Evolutionary conservation across 2,888 invertebrate species (phyloP), one percentile per base, ranked within the genome.

Genomic region (Napeogenes inachia): DNA sequence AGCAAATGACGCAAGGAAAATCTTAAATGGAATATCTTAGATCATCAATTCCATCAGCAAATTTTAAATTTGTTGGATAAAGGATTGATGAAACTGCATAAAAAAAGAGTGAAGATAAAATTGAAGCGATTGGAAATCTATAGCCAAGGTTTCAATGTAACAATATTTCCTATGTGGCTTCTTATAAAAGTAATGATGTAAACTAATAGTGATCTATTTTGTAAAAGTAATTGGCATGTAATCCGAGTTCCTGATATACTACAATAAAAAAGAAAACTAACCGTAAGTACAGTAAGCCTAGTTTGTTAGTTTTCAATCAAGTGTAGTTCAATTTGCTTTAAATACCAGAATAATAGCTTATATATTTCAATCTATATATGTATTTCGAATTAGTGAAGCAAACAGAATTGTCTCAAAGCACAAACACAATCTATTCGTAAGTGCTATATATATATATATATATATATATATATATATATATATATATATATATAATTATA

Each of bases 391-490:
- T 35, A 21, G 21, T 47, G 54, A 59, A 56, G 42, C 45, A 57
- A 59, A 45, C 56, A 59, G 12, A 59, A 54, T 35, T 59, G 38
- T 56, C 30, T 42, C 53, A 21, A 62, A 62, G 30, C 46, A 60
- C 45, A 63, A 54, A 57, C 53, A 61, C 54, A 21, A 53, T 21
- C 59, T 57, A 55, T 60, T 65, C 59, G 54, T 56, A 70, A 71
- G 62, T 71, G 70, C 68, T 46, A 54, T 62, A 50, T 57, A 33
- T 45, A 21, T 21, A 21, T 21, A 21, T 21, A 21, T 21, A 21
- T 21, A 21, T 21, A 56, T 21, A 21, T 21, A 21, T 46, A 54
- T 62, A 50, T 57, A 32, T 45, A 50, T 57, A 33, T 45, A 21
- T 46, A 54, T 62, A 50, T 57, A 33, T 45, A 21, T 21, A 21